Conservation (phyloP, 2,113 vertebrate species). For the Montifringilla adamsi region DNA sequence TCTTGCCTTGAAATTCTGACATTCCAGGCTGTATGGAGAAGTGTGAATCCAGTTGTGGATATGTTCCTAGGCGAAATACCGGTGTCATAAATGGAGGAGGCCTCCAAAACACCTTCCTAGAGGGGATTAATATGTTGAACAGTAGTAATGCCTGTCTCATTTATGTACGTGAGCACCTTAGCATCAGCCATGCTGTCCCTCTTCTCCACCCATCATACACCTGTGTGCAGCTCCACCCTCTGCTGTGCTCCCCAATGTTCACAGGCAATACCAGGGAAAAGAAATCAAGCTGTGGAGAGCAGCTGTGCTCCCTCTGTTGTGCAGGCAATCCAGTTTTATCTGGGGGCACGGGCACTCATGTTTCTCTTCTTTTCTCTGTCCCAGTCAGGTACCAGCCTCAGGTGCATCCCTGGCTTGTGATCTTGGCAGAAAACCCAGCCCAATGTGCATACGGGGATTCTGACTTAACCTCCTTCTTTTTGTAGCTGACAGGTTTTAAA, state of each 20-base stretch:
- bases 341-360: not conserved
- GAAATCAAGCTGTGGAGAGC: not conserved
- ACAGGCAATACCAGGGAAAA: not conserved
- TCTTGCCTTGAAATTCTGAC: not conserved
- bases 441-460: accelerated
- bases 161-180: not conserved
- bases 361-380: not conserved
- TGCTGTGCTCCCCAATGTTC: not conserved
- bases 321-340: not conserved
- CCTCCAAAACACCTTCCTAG: not conserved
- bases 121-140: not conserved
- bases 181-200: not conserved
- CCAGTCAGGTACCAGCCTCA: not conserved
- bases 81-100: not conserved
- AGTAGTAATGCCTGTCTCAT: not conserved
- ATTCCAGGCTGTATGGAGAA: not conserved
- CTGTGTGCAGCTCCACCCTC: not conserved
- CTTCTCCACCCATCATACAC: not conserved
- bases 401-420: not conserved
- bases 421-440: not conserved
- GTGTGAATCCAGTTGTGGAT: not conserved
- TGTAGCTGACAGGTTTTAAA: not conserved
- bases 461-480: not conserved
- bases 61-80: not conserved
- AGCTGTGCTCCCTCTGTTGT: not conserved